A percentile compares a stretch with the other conserved stretches of the same genome.
Conservation (phyloP, 2,888 invertebrate genomes). For the Augiades crinisus region DNA sequence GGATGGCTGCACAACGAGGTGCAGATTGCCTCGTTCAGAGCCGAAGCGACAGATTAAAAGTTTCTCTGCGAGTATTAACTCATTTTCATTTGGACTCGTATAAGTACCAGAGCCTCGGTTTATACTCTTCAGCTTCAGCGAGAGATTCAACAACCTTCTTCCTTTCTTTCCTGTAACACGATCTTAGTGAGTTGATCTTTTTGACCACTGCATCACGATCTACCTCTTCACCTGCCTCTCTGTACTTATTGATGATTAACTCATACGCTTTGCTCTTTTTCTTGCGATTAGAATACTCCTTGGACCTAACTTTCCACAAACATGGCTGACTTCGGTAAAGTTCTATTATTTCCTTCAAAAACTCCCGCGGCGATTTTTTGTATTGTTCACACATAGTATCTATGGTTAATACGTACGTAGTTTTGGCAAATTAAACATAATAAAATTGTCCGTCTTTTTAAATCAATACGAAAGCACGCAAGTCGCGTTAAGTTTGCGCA, state of each 20-base stretch:
- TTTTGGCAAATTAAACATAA: neutral
- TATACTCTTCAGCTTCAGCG: neutral
- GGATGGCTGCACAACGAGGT: too few relatives aligned
- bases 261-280: neutral
- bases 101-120: neutral
- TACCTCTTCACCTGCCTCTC: neutral
- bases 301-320: neutral
- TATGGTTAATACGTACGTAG: too few relatives aligned
- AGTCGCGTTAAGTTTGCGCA: slow-evolving; percentile 8
- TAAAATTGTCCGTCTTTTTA: neutral
- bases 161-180: neutral
- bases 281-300: neutral
- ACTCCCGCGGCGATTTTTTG: neutral
- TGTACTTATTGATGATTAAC: neutral
- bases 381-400: neutral
- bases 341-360: neutral
- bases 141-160: neutral
- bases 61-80: too few relatives aligned
- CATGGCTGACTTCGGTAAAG: neutral
- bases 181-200: neutral
- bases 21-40: too few relatives aligned
- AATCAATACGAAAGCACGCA: neutral
- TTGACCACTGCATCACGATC: neutral
- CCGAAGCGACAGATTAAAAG: too few relatives aligned
- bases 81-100: too few relatives aligned